Conservation (phyloP, 2,888 invertebrate genomes). For the Lordiphosa fenestrarum region DNA sequence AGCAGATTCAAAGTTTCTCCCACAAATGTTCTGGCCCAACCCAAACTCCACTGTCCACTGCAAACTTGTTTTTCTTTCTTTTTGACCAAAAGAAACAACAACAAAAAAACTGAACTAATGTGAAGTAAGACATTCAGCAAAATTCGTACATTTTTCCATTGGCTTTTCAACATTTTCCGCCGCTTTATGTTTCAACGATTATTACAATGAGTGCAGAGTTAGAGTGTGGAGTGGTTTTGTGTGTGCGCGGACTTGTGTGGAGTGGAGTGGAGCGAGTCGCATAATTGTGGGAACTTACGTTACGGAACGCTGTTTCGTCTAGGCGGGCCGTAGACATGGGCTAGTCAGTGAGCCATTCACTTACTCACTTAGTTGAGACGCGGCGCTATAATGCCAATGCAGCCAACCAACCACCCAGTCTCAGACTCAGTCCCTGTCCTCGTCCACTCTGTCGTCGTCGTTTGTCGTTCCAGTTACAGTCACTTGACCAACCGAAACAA, state of each 20-base stretch:
- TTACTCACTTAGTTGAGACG: conserved; percentile 49
- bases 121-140: conserved; percentile 58
- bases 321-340: conserved; percentile 53
- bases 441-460: conserved; percentile 19
- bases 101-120: conserved; percentile 27
- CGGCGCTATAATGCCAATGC: conserved; percentile 73
- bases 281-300: conserved; percentile 72
- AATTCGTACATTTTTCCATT: conserved; percentile 24
- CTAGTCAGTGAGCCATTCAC: conserved; percentile 51
- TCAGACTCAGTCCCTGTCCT: conserved; percentile 19
- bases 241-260: conserved; percentile 31
- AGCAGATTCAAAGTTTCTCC: too few species aligned
- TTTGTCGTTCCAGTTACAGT: conserved; percentile 78
- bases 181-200: conserved; percentile 69
- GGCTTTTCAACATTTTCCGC: conserved; percentile 64
- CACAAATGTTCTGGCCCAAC: conserved; percentile 1
- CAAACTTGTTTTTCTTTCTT: conserved; percentile 23
- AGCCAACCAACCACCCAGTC: conserved; percentile 37
- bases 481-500: conserved; percentile 80
- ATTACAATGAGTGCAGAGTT: conserved; percentile 45
- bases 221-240: conserved; percentile 20
- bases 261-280: conserved; percentile 55
- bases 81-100: conserved; percentile 9
- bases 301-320: conserved; percentile 63
- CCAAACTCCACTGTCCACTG: conserved; percentile 40